A percentile compares a stretch with the other conserved stretches of the same genome.
Conservation (phyloP, 2,888 invertebrate genomes). For the Ormyrus rosae region DNA sequence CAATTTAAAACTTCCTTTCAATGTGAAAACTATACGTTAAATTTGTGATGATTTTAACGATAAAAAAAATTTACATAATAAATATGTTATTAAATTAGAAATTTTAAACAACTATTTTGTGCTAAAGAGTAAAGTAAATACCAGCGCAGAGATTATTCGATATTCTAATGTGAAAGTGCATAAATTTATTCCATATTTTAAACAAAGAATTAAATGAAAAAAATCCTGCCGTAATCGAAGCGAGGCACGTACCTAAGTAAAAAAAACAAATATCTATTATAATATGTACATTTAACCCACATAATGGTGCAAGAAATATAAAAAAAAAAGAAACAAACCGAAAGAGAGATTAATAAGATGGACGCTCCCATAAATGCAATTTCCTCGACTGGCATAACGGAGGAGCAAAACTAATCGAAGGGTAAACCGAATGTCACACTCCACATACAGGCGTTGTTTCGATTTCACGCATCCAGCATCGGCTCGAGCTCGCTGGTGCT, state of each 20-base stretch:
- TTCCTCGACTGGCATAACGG: slow-evolving; percentile 16
- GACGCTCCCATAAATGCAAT: neutral
- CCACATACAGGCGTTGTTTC: slow-evolving; percentile 2
- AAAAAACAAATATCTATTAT: slow-evolving; percentile 36
- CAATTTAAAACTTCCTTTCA: slow-evolving; percentile 40
- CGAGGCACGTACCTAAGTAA: slow-evolving; percentile 37
- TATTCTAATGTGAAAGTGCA: slow-evolving; percentile 50
- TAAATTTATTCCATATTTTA: slow-evolving; percentile 53
- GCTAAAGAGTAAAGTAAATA: slow-evolving; percentile 43
- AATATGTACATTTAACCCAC: slow-evolving; percentile 16
- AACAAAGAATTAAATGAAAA: slow-evolving; percentile 42
- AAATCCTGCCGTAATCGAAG: slow-evolving; percentile 50
- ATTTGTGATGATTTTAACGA: slow-evolving; percentile 53
- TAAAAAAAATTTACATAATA: slow-evolving; percentile 49
- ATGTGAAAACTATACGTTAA: slow-evolving; percentile 42
- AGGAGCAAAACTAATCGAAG: neutral
- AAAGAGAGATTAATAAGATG: neutral
- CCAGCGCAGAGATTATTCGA: slow-evolving; percentile 46
- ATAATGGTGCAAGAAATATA: slow-evolving; percentile 20
- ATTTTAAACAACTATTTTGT: slow-evolving; percentile 56
- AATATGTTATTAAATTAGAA: slow-evolving; percentile 54
- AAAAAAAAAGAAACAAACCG: neutral
- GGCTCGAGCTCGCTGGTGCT: slow-evolving; percentile 54
- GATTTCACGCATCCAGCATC: slow-evolving; percentile 32
- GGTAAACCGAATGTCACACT: neutral